Evolutionary conservation across 2,888 invertebrate genomes (phyloP).

Genomic region (Volucella inanis): DNA sequence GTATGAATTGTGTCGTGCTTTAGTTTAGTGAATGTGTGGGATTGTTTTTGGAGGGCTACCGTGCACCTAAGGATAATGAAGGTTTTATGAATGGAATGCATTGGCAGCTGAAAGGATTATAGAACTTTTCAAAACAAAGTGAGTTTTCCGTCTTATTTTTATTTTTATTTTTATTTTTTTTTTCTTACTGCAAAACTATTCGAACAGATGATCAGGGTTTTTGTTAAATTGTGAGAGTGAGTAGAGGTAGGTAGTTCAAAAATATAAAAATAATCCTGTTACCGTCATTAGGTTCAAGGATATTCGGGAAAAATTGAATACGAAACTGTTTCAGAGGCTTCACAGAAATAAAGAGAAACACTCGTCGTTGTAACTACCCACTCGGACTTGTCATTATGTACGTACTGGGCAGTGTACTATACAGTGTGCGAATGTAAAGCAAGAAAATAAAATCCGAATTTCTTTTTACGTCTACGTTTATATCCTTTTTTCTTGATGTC

Average conservation of each 20-base stretch:
- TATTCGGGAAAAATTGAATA: not conserved
- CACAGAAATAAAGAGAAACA: not conserved
- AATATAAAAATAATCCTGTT: too few species aligned
- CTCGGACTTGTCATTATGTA: too few species aligned
- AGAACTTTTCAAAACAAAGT: slow-evolving; percentile 18
- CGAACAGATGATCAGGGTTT: too few species aligned
- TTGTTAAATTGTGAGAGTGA: too few species aligned
- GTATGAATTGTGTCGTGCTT: slow-evolving; percentile 35
- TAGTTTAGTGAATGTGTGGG: slow-evolving; percentile 14
- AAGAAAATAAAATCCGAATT: too few species aligned
- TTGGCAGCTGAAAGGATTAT: slow-evolving; percentile 31
- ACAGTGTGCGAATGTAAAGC: not conserved
- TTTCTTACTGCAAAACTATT: not conserved
- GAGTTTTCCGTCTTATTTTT: slow-evolving; percentile 21
- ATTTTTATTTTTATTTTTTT: not conserved
- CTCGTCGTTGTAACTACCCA: not conserved
- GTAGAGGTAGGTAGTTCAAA: too few species aligned
- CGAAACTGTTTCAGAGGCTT: not conserved
- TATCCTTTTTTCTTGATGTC: too few species aligned
- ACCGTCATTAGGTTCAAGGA: slow-evolving; percentile 46
- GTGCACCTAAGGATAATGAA: slow-evolving; percentile 6
- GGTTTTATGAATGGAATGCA: slow-evolving; percentile 34
- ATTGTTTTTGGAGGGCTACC: not conserved
- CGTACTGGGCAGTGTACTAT: not conserved
- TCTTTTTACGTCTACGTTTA: too few species aligned